phyloP scores from a whole-genome alignment of 2,113 vertebrate species.

The Smithornis capensis region DNA sequence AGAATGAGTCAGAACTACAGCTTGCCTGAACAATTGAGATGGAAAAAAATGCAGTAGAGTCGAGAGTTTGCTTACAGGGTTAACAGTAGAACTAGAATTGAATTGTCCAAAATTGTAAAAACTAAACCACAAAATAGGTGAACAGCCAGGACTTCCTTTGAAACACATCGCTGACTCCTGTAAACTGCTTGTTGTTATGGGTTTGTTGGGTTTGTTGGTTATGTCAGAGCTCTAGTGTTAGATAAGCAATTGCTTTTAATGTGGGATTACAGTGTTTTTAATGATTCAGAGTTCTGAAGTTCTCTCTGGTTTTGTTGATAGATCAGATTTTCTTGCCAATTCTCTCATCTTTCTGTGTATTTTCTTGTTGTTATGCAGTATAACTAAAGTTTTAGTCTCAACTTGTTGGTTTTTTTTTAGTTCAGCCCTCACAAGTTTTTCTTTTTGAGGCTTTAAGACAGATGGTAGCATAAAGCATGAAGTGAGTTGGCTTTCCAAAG shows the following conservation, averaged over 20 bases:
- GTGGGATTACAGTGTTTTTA: background rate
- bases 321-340: conserved; percentile 4
- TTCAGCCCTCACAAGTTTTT: conserved; percentile 28
- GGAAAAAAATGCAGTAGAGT: background rate
- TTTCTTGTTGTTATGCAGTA: conserved; percentile 11
- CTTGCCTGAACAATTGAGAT: background rate
- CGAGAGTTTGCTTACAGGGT: background rate
- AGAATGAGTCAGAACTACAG: background rate
- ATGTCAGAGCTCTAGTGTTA: background rate
- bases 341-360: background rate
- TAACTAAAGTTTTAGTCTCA: conserved; percentile 34
- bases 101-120: background rate
- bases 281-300: conserved; percentile 2
- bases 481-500: conserved; percentile 40
- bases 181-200: background rate
- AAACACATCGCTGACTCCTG: background rate
- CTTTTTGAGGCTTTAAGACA: conserved; percentile 29
- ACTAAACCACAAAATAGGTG: background rate
- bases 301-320: conserved; percentile 10
- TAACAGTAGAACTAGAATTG: background rate
- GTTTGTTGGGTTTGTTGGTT: background rate
- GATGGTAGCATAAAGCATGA: conserved; percentile 53
- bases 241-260: background rate
- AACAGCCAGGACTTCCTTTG: background rate
- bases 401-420: background rate